Evolutionary conservation across 2,113 vertebrate species (phyloP).

Genomic region (Mesocricetus auratus): DNA sequence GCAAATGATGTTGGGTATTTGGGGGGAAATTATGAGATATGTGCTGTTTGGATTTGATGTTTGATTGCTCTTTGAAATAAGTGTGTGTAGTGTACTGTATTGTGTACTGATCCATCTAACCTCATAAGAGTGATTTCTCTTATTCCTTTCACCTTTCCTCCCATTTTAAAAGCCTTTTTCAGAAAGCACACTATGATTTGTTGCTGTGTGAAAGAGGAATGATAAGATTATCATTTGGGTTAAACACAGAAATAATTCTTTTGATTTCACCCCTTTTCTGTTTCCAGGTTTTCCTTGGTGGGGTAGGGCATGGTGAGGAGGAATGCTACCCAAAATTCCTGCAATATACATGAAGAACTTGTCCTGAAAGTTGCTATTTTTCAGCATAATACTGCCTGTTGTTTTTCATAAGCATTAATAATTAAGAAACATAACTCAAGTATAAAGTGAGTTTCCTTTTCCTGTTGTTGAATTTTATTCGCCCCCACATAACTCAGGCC

Average conservation of each 20-base stretch:
- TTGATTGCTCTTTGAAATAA: not conserved
- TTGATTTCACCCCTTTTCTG: not conserved
- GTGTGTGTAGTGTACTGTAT: accelerated
- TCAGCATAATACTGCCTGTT: not conserved
- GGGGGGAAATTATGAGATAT: not conserved
- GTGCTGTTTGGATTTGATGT: not conserved
- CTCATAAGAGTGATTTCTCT: not conserved
- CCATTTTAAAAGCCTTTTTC: not conserved
- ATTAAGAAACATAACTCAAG: slow-evolving; percentile 21
- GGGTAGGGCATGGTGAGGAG: not conserved
- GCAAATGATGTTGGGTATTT: not conserved
- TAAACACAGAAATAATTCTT: not conserved
- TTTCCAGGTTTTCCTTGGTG: not conserved
- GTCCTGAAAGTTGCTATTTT: slow-evolving; percentile 37
- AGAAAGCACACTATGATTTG: not conserved
- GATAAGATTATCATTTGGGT: not conserved
- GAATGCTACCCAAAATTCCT: not conserved
- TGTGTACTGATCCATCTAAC: not conserved
- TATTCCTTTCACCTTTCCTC: not conserved
- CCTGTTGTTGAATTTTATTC: not conserved
- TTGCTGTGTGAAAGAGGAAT: not conserved
- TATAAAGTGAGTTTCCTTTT: slow-evolving; percentile 33
- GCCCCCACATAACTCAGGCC: not conserved
- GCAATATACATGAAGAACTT: not conserved
- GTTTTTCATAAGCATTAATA: slow-evolving; percentile 35